A percentile compares a stretch with the other conserved stretches of the same genome.
Conservation (phyloP, 2,888 invertebrate species). For the Cryptus viduatorius region DNA sequence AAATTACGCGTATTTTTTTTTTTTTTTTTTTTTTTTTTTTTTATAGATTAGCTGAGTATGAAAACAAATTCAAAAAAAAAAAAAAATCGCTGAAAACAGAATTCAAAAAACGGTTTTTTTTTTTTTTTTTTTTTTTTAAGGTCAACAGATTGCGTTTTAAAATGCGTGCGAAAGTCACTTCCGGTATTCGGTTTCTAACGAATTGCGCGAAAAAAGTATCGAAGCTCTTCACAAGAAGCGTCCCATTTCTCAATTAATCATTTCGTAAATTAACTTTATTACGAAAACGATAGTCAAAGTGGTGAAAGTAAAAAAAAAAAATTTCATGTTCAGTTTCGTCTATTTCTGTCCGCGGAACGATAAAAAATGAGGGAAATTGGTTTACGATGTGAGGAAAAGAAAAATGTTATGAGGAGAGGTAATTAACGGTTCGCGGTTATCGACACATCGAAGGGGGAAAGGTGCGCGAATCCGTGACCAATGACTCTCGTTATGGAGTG, state of each 20-base stretch:
- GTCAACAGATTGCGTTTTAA: no score
- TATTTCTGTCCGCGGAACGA: not conserved
- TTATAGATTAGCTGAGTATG: not conserved
- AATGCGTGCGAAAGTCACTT: no score
- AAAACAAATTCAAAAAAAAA: not conserved
- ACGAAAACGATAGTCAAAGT: not conserved
- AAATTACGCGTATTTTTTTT: not conserved
- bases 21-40: not conserved
- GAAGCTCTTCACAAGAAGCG: no score
- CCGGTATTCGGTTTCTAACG: no score
- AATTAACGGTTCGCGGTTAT: constrained; percentile 65
- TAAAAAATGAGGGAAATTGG: not conserved
- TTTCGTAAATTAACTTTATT: not conserved
- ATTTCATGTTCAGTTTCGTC: not conserved
- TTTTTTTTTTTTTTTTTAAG: no score
- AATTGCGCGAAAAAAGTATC: no score
- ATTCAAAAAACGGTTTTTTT: not conserved
- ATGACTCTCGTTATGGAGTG: constrained; percentile 63
- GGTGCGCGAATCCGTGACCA: constrained; percentile 54
- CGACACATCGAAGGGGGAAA: constrained; percentile 57
- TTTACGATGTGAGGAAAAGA: constrained; percentile 45
- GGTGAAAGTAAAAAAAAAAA: not conserved
- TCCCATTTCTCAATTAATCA: not conserved
- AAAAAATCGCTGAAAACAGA: not conserved
- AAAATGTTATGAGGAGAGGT: constrained; percentile 59